These are phyloP conservation scores for Okamejei kenojei DNA, from an alignment of 2,797 vertebrate species.

Conservation along the genomic window DNA sequence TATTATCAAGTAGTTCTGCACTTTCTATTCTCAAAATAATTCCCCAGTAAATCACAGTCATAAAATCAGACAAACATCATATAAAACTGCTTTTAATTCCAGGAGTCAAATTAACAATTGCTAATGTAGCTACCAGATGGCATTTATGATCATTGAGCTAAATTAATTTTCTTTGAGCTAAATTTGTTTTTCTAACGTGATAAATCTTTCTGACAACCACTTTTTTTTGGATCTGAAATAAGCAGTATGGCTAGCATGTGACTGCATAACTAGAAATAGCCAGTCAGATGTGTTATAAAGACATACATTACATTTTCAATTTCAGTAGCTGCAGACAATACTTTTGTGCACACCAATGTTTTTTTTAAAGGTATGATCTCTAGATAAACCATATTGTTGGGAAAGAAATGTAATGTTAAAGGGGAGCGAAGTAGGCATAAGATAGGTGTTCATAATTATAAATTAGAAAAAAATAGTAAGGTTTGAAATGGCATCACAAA, in stretches of 20 bases:
- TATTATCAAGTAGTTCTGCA: neutral
- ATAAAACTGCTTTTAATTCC: slow-evolving; percentile 2
- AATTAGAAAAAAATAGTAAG: neutral
- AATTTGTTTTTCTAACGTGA: slow-evolving; percentile 1
- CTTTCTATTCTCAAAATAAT: neutral
- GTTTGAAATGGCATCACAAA: neutral
- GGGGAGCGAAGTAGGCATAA: neutral
- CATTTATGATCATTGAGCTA: neutral
- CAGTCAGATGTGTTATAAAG: neutral
- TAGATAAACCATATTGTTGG: too few species aligned
- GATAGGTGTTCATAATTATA: neutral
- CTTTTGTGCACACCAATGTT: neutral
- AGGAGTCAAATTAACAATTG: slow-evolving; percentile 25
- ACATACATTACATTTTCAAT: neutral
- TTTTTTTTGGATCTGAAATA: slow-evolving; percentile 1
- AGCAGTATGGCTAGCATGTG: neutral
- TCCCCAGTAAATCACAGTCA: neutral
- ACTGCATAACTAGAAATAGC: slow-evolving; percentile 10
- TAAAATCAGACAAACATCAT: neutral
- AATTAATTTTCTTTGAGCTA: slow-evolving; percentile 22
- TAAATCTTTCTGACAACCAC: slow-evolving; percentile 24
- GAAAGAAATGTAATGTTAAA: neutral
- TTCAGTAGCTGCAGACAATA: neutral
- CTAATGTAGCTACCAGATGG: slow-evolving; percentile 7
- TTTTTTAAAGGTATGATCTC: too few species aligned